These are phyloP conservation scores for Lepus timidus DNA, from an alignment of 2,113 vertebrate genomes.

Conservation along the genomic window DNA sequence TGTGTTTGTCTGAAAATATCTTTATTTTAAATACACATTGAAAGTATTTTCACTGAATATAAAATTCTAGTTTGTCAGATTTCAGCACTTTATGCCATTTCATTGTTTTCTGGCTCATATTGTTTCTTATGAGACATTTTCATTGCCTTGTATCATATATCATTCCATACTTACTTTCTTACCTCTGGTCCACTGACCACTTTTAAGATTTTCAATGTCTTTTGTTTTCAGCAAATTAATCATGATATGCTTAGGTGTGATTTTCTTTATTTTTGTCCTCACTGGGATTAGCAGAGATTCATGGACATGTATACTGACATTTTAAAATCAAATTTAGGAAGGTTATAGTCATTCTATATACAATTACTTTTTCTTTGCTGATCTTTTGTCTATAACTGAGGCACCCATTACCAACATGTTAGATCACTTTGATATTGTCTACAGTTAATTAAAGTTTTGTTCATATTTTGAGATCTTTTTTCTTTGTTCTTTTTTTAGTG, in stretches of 20 bases:
- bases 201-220: neutral
- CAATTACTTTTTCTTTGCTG: neutral
- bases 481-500: neutral
- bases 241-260: neutral
- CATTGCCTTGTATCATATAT: neutral
- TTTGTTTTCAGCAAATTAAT: neutral
- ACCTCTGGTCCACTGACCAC: too few relatives aligned
- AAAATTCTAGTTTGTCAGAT: neutral
- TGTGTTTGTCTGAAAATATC: too few relatives aligned
- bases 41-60: too few relatives aligned
- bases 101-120: neutral
- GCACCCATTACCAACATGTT: neutral
- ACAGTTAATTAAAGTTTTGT: neutral
- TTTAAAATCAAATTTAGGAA: constrained; percentile 7
- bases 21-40: too few relatives aligned
- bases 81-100: neutral
- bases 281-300: neutral
- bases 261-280: neutral
- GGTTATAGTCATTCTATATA: neutral
- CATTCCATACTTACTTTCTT: too few relatives aligned
- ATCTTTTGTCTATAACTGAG: neutral
- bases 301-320: neutral
- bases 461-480: neutral
- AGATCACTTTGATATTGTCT: neutral
- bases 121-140: neutral